phyloP scores from a whole-genome alignment of 2,797 vertebrate species.

The Anniella stebbinsi region DNA sequence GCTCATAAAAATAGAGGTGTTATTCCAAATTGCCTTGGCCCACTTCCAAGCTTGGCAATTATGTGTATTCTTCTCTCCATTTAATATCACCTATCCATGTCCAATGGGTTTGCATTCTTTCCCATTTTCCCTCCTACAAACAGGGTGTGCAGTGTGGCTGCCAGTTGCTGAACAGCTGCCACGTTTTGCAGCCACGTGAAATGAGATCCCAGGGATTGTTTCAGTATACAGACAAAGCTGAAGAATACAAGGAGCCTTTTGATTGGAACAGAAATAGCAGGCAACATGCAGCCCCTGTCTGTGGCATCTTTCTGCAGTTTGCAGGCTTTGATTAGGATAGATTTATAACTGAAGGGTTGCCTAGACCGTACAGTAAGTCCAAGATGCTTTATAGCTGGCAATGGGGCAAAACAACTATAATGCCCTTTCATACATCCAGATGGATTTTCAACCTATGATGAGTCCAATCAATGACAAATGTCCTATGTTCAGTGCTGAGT shows the following conservation, averaged over 20 bases:
- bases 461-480: neutral
- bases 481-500: neutral
- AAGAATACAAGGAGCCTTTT: neutral
- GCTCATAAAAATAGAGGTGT: constrained; percentile 23
- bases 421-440: neutral
- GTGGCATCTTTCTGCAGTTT: neutral
- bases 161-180: constrained; percentile 15
- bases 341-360: neutral
- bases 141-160: neutral
- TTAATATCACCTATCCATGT: neutral
- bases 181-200: neutral
- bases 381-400: neutral
- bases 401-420: neutral
- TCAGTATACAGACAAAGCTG: neutral
- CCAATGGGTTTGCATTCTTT: neutral
- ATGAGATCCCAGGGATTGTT: neutral
- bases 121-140: neutral
- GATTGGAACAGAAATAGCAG: neutral
- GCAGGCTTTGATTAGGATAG: neutral
- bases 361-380: neutral
- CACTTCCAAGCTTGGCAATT: constrained; percentile 2
- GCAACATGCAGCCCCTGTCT: neutral
- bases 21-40: constrained; percentile 12
- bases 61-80: neutral
- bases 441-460: neutral